A percentile compares a stretch with the other conserved stretches of the same genome.
phyloP scores from a whole-genome alignment of 2,888 invertebrate species.

The Eumerus sabulonum region DNA sequence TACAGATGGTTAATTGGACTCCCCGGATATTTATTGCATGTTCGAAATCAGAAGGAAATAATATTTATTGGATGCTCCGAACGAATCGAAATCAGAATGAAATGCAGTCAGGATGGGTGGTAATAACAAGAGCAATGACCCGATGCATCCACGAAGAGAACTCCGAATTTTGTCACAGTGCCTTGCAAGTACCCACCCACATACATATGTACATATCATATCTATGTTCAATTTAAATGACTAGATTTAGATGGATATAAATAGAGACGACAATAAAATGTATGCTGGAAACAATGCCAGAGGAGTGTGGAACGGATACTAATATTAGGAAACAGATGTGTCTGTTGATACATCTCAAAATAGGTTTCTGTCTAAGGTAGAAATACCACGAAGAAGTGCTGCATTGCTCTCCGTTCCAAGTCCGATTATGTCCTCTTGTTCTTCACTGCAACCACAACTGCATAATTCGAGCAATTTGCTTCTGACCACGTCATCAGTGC shows the following conservation, averaged over 20 bases:
- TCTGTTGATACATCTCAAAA: conserved; percentile 29
- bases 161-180: conserved; percentile 51
- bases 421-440: too few relatives aligned
- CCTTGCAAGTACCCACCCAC: conserved; percentile 19
- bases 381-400: too few relatives aligned
- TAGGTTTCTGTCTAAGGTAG: conserved; percentile 27
- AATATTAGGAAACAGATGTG: neutral
- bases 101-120: neutral
- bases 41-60: conserved; percentile 14
- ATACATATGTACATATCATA: neutral
- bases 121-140: conserved; percentile 53
- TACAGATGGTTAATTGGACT: conserved; percentile 48
- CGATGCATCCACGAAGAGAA: conserved; percentile 1
- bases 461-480: conserved; percentile 41
- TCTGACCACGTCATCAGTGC: conserved; percentile 20
- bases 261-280: conserved; percentile 45
- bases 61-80: neutral
- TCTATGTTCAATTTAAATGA: conserved; percentile 26
- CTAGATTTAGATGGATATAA: conserved; percentile 19
- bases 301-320: neutral
- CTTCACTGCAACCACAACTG: conserved; percentile 35
- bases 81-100: too few relatives aligned
- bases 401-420: too few relatives aligned
- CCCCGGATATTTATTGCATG: conserved; percentile 20
- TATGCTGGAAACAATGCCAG: conserved; percentile 41